phyloP scores from a whole-genome alignment of 2,113 vertebrate genomes.

The Cariama cristata region DNA sequence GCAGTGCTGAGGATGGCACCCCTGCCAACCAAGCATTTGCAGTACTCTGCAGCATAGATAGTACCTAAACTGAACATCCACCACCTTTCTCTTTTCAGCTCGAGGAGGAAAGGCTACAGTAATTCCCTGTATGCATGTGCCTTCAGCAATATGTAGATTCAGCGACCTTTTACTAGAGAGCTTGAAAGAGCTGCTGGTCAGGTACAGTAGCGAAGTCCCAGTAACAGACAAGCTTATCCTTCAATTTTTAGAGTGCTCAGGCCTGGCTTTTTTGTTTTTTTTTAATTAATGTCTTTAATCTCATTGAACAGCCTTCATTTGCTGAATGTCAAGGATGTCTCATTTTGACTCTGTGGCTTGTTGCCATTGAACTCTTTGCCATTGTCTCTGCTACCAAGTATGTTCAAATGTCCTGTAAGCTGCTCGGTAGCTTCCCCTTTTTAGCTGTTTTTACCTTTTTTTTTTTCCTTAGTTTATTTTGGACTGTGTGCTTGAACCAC shows the following conservation, averaged over 20 bases:
- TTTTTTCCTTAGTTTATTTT: background rate
- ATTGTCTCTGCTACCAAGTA: rapidly evolving
- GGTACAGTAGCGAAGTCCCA: background rate
- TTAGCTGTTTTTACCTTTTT: background rate
- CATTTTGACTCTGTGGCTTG: background rate
- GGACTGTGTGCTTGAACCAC: background rate
- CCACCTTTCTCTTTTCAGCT: background rate
- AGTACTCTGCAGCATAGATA: rapidly evolving
- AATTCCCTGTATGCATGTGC: rapidly evolving
- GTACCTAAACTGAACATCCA: background rate
- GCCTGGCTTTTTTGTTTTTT: background rate
- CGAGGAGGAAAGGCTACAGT: background rate
- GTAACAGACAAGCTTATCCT: background rate
- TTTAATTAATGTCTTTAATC: background rate
- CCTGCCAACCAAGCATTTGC: background rate
- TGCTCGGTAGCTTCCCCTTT: background rate
- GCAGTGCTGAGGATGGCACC: background rate
- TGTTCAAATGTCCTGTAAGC: background rate
- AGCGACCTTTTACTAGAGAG: background rate
- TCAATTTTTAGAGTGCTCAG: background rate
- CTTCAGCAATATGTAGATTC: background rate
- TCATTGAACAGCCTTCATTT: background rate
- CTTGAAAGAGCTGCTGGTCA: background rate
- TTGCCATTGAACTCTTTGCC: background rate
- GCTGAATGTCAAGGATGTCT: background rate